A percentile compares a stretch with the other conserved stretches of the same genome.
Conservation (phyloP, 2,888 invertebrate genomes). For the Ichneumon xanthorius region DNA sequence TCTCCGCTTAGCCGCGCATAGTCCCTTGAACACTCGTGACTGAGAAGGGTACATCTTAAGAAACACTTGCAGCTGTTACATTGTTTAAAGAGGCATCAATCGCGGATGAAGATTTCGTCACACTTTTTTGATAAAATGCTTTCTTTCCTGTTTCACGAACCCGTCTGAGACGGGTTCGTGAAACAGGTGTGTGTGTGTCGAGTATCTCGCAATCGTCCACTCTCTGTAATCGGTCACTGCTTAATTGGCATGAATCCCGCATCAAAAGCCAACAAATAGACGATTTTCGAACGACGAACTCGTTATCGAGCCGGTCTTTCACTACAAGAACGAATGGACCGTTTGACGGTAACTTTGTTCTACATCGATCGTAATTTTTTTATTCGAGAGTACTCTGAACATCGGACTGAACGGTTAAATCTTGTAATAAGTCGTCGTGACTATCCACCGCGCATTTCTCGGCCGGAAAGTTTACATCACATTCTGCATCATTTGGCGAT, state of each 20-base stretch:
- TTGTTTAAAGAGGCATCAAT: constrained; percentile 57
- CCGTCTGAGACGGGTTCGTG: not conserved
- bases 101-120: constrained; percentile 51
- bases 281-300: constrained; percentile 40
- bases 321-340: constrained; percentile 54
- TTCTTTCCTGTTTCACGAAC: constrained; percentile 26
- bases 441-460: constrained; percentile 19
- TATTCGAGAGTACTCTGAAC: constrained; percentile 50
- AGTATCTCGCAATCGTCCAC: constrained; percentile 48
- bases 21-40: not conserved
- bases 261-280: constrained; percentile 53
- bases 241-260: constrained; percentile 36
- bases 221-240: constrained; percentile 51
- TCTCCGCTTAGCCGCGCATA: not conserved
- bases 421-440: constrained; percentile 35
- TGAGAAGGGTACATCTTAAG: not conserved
- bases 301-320: constrained; percentile 34
- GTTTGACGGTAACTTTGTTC: constrained; percentile 16
- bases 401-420: constrained; percentile 42
- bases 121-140: constrained; percentile 43
- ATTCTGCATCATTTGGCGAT: too few species aligned
- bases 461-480: constrained; percentile 13
- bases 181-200: not conserved
- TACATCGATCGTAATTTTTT: constrained; percentile 32
- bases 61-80: constrained; percentile 34